A percentile compares a stretch with the other conserved stretches of the same genome.
Conservation (phyloP, 2,888 invertebrate genomes). For the Cheilosia impressa region DNA sequence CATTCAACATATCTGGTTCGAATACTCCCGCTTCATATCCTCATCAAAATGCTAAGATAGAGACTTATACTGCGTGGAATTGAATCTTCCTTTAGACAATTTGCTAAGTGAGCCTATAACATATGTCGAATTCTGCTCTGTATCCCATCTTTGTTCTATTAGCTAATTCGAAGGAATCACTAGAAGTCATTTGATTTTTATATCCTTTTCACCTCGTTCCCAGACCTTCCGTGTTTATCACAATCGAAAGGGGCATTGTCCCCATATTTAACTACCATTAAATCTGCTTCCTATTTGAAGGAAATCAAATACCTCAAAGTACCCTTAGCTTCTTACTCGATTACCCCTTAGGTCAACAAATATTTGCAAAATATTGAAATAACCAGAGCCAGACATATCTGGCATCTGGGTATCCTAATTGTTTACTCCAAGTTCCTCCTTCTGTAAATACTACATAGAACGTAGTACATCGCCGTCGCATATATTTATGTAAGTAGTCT, state of each 20-base stretch:
- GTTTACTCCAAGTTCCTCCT: slow-evolving; percentile 41
- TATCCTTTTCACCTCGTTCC: too few species aligned
- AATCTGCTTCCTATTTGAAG: neutral
- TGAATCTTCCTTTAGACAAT: too few species aligned
- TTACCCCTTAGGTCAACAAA: slow-evolving; percentile 8
- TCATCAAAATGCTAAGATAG: too few species aligned
- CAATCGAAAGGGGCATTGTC: neutral
- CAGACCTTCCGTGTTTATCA: neutral
- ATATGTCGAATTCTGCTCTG: too few species aligned
- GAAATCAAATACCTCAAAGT: slow-evolving; percentile 9
- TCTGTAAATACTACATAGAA: slow-evolving; percentile 38
- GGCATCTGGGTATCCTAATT: neutral
- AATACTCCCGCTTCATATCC: too few species aligned
- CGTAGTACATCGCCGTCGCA: neutral
- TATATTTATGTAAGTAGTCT: neutral
- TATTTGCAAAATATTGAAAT: slow-evolving; percentile 41
- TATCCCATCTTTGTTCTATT: too few species aligned
- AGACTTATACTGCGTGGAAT: too few species aligned
- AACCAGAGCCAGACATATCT: slow-evolving; percentile 24
- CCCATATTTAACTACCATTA: slow-evolving; percentile 10
- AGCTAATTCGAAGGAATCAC: too few species aligned
- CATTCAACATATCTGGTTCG: too few species aligned
- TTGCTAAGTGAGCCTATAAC: too few species aligned
- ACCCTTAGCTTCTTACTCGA: neutral
- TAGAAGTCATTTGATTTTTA: too few species aligned